These are phyloP conservation scores for Pteria penguin DNA, from an alignment of 2,888 invertebrate genomes.

Conservation along the genomic window DNA sequence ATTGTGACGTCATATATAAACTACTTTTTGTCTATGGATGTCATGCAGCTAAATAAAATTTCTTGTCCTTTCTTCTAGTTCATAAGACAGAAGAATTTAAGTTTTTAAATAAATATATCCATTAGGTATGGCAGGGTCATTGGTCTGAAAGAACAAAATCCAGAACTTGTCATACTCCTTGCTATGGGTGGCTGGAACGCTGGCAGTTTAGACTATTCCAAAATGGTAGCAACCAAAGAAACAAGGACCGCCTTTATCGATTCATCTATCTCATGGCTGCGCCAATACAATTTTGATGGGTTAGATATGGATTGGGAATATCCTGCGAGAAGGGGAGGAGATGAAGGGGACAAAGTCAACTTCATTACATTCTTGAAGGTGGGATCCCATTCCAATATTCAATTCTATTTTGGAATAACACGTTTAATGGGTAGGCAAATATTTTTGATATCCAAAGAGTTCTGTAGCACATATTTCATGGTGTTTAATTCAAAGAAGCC, in stretches of 20 bases:
- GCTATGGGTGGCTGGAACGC: constrained; percentile 77
- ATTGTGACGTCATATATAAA: too few relatives aligned
- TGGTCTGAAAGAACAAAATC: constrained; percentile 61
- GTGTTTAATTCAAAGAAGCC: too few relatives aligned
- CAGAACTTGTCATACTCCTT: constrained; percentile 67
- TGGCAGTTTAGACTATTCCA: constrained; percentile 63
- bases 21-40: too few relatives aligned
- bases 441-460: too few relatives aligned
- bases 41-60: too few relatives aligned
- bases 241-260: constrained; percentile 61
- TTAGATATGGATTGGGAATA: constrained; percentile 77
- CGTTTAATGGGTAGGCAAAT: too few relatives aligned
- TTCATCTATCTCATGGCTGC: constrained; percentile 61
- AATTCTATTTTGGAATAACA: too few relatives aligned
- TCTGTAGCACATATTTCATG: too few relatives aligned
- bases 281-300: constrained; percentile 69
- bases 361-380: constrained; percentile 64
- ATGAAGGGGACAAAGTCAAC: constrained; percentile 62
- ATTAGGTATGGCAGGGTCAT: constrained; percentile 68
- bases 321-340: constrained; percentile 70
- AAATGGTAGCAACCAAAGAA: constrained; percentile 57
- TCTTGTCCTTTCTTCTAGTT: too few relatives aligned
- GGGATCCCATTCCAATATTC: too few relatives aligned
- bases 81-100: too few relatives aligned
- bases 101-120: too few relatives aligned